phyloP scores from a whole-genome alignment of 2,113 vertebrate species.

The Hippocampus zosterae region DNA sequence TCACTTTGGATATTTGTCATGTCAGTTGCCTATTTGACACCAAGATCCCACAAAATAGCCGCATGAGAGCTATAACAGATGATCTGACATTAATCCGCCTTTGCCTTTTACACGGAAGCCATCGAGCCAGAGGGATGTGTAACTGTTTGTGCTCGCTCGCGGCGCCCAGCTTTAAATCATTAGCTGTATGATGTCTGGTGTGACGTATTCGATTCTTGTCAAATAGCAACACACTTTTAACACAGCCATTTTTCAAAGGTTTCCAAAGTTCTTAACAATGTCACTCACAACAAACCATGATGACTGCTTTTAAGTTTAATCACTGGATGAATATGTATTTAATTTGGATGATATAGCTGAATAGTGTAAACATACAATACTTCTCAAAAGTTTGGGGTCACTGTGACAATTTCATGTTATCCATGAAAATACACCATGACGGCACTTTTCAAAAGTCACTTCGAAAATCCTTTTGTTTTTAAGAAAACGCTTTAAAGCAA shows the following conservation, averaged over 20 bases:
- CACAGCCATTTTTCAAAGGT: too few relatives aligned
- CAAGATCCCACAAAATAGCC: neutral
- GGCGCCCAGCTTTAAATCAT: neutral
- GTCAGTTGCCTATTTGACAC: neutral
- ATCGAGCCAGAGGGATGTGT: neutral
- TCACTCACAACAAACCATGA: too few relatives aligned
- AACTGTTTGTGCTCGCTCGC: neutral
- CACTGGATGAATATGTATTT: too few relatives aligned
- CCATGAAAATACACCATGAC: too few relatives aligned
- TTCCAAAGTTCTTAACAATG: too few relatives aligned
- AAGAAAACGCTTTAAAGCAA: neutral
- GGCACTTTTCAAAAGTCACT: neutral
- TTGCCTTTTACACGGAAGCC: neutral
- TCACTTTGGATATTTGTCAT: neutral
- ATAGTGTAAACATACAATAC: too few relatives aligned
- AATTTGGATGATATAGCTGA: too few relatives aligned
- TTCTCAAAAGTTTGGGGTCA: too few relatives aligned
- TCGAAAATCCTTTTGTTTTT: neutral
- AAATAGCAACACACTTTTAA: neutral
- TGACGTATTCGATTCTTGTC: neutral
- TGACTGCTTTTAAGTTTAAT: too few relatives aligned
- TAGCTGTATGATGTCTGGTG: neutral
- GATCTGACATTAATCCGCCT: neutral
- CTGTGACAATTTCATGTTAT: too few relatives aligned
- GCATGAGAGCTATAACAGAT: neutral